phyloP scores from a whole-genome alignment of 2,113 vertebrate species.

The Aptenodytes forsteri region DNA sequence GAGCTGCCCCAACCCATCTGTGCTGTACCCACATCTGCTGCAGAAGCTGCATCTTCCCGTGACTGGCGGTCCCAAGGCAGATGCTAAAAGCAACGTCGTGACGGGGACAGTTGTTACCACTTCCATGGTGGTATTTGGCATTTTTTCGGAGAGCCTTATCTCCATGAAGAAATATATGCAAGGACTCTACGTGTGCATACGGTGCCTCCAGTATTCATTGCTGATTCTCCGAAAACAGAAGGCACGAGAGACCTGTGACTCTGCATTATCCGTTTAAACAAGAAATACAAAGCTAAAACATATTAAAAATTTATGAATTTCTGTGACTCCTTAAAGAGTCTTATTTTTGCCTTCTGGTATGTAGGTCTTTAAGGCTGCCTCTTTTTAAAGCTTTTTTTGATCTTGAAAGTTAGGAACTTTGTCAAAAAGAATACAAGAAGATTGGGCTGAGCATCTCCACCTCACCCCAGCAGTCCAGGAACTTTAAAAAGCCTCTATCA shows the following conservation, averaged over 20 bases:
- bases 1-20: background rate
- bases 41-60: background rate
- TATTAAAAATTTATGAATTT: background rate
- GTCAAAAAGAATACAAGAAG: background rate
- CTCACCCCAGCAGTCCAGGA: background rate
- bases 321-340: background rate
- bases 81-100: rapidly evolving
- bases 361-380: background rate
- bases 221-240: background rate
- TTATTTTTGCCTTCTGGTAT: background rate
- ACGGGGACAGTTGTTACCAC: background rate
- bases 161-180: background rate
- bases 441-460: background rate
- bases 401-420: background rate
- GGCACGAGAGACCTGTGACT: background rate
- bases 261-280: background rate
- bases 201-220: background rate
- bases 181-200: background rate
- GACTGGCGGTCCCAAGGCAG: background rate
- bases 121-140: rapidly evolving
- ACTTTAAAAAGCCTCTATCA: background rate
- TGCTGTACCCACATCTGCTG: background rate
- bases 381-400: background rate
- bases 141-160: background rate
- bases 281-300: background rate